Base-by-base conservation (phyloP, 1,140 invertebrate species). In the Drosophila tropicalis region DNA sequence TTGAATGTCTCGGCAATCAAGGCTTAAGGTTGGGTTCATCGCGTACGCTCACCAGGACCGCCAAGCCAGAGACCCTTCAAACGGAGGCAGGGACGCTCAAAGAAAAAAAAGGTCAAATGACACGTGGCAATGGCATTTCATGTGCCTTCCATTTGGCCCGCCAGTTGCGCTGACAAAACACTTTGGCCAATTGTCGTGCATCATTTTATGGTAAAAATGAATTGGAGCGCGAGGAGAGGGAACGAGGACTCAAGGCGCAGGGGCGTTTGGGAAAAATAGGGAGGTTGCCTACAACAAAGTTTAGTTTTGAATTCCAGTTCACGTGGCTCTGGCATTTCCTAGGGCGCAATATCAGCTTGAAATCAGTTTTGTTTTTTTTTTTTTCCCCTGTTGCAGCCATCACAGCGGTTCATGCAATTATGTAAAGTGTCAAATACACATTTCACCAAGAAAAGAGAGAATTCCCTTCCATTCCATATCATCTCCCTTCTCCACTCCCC, bases 1-100 rank as follows among this genome's bases (percentile, higher is more conserved):
- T 84, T 75, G 76, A 83, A 83, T 83, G 81, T 85, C 81, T 86
- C 71, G 82, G 67, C 67, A 76, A 70, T 74, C 39, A 72, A 74
- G 72, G 74, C 82, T 72, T 78, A 74, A 82, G 71, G 44, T 51
- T 51, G 44, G 82, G 56, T 87, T 85, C 83, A 87, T 87, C 79
- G 79, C 79, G 63, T 78, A 86, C 58, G 61, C 58, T 22, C 3
- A 19, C 44, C 44, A 22, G 44, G 19, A 17, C n/a, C 44, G 44
- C 44, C 44, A 19, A 51, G 44, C 3, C 44, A 5, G 17, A 10
- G 12, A 39, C 29, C 29, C 29, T 29, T 6, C 29, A 39, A 39
- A 5, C 36, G 36, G 44, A 19, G 17, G 44, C 41, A 22, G 17
- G 58, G 44, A 58, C 47, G 40, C 29, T 12, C 39, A 19, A 56